phyloP scores from a whole-genome alignment of 2,888 invertebrate genomes.

The Mythimna vitellina region DNA sequence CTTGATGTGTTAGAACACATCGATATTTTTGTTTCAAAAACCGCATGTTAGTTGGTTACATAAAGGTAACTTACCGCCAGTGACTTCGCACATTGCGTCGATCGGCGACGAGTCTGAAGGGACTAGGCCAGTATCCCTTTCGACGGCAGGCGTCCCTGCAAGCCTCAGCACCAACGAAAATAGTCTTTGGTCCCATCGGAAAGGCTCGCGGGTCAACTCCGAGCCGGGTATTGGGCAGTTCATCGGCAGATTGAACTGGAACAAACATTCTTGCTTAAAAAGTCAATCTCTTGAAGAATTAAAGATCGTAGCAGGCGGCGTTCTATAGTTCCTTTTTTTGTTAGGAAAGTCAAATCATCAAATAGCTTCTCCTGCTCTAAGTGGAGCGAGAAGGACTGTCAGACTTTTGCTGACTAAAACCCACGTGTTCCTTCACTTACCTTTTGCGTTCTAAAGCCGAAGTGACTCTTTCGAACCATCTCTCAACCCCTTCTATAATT shows the following conservation, averaged over 20 bases:
- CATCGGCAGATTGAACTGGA: conserved; percentile 96
- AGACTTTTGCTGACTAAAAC: too few species aligned
- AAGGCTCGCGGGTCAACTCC: conserved; percentile 99
- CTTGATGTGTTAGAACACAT: too few species aligned
- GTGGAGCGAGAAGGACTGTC: too few species aligned
- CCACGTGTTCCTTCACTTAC: too few species aligned
- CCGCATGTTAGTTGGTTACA: not conserved
- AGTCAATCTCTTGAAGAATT: not conserved
- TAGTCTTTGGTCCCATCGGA: conserved; percentile 99
- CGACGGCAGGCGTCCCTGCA: conserved; percentile 97
- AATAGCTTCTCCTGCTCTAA: too few species aligned
- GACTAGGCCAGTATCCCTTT: conserved; percentile 96
- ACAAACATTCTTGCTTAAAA: conserved; percentile 30
- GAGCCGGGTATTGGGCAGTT: conserved; percentile 98
- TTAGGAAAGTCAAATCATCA: too few species aligned
- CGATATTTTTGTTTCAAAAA: not conserved
- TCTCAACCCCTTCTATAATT: too few species aligned
- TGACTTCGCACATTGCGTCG: conserved; percentile 99
- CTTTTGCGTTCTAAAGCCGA: too few species aligned
- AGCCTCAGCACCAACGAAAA: conserved; percentile 98
- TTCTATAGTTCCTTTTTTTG: too few species aligned
- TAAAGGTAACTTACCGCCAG: conserved; percentile 93
- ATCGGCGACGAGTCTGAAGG: conserved; percentile 98
- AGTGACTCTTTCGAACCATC: too few species aligned
- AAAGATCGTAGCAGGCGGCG: too few species aligned